Conservation (phyloP, 2,888 invertebrate species). For the Thera britannica region DNA sequence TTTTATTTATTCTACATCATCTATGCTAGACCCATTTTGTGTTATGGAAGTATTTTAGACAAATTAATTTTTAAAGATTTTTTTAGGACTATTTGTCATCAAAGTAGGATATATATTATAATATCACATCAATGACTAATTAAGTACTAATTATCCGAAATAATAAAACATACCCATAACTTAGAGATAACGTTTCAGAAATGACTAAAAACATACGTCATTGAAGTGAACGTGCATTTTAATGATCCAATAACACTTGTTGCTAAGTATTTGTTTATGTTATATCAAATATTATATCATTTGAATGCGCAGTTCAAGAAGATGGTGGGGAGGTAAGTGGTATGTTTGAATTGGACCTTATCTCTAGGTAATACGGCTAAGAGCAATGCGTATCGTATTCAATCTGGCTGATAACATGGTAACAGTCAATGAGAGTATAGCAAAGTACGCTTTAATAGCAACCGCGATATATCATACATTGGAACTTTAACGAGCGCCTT, state of each 20-base stretch:
- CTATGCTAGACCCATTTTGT: no score
- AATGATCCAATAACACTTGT: conserved; percentile 22
- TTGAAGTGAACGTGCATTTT: conserved; percentile 1
- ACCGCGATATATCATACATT: conserved; percentile 25
- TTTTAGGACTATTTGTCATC: no score
- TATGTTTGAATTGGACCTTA: conserved; percentile 15
- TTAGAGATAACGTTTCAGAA: conserved; percentile 7
- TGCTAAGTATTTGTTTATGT: conserved; percentile 21
- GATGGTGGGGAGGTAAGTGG: background rate
- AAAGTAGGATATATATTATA: no score
- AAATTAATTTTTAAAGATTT: no score
- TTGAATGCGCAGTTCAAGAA: conserved; percentile 27
- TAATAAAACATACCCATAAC: no score
- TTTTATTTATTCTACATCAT: no score
- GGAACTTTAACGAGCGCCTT: conserved; percentile 43
- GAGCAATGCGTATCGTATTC: conserved; percentile 13
- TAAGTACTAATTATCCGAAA: no score
- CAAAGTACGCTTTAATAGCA: conserved; percentile 10
- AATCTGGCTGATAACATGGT: conserved; percentile 23
- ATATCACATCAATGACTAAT: no score
- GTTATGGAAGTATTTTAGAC: no score
- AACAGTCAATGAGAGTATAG: conserved; percentile 2
- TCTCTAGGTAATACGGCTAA: conserved; percentile 9
- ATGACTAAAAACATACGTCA: conserved; percentile 2
- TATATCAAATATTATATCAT: conserved; percentile 22